These are phyloP conservation scores for Microhierax caerulescens DNA, from an alignment of 2,797 vertebrate genomes.

Conservation along the genomic window DNA sequence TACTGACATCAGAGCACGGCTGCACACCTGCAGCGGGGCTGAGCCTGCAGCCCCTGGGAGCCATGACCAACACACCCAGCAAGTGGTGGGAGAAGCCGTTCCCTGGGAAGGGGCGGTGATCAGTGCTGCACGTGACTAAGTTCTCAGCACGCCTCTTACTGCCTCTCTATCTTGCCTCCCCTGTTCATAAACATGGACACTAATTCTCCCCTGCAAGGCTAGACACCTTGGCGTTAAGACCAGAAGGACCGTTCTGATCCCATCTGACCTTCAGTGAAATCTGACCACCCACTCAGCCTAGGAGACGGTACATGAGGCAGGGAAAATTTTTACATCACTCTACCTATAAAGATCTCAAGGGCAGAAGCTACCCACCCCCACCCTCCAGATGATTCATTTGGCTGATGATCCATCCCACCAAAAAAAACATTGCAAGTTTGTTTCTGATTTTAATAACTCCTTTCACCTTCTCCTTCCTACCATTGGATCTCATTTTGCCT, in stretches of 20 bases:
- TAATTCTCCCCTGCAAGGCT: not conserved
- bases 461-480: not conserved
- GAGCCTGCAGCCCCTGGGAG: not conserved
- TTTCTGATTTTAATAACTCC: not conserved
- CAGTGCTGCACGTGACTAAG: not conserved
- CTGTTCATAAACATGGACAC: accelerated
- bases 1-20: accelerated
- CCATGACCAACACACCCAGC: not conserved
- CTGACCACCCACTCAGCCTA: not conserved
- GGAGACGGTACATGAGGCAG: not conserved
- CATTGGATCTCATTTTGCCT: not conserved
- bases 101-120: not conserved
- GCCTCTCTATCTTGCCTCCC: not conserved
- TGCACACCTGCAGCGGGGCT: not conserved
- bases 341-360: not conserved
- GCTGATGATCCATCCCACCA: not conserved
- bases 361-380: not conserved
- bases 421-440: not conserved
- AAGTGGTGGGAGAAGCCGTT: not conserved
- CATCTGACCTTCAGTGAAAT: not conserved
- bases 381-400: not conserved
- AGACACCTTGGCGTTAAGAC: not conserved
- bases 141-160: not conserved
- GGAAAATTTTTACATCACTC: not conserved
- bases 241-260: not conserved